phyloP scores from a whole-genome alignment of 92 coral and sea anemone species.

The Zoanthus gigantus region DNA sequence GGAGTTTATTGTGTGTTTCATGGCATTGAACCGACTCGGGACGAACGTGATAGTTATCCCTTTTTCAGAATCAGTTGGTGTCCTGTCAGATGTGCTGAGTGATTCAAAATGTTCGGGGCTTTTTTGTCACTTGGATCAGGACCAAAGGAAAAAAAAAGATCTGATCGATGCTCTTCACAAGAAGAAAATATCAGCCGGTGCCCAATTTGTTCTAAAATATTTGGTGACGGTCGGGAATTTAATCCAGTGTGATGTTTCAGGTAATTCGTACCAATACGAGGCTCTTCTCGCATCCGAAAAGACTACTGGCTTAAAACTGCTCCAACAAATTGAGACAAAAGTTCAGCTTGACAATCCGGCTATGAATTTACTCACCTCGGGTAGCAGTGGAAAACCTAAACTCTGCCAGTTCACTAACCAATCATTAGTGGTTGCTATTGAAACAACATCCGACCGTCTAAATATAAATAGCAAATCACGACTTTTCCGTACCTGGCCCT shows the following conservation, averaged over 20 bases:
- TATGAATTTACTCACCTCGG: constrained; percentile 10
- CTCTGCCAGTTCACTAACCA: constrained; percentile 15
- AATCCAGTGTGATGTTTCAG: background rate
- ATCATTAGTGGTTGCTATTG: background rate
- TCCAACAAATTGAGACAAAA: background rate
- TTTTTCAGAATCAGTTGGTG: background rate
- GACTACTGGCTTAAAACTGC: background rate
- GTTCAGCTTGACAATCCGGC: constrained; percentile 38
- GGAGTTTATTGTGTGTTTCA: constrained; percentile 51
- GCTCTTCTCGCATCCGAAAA: background rate
- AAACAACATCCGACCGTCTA: background rate
- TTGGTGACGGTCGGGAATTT: constrained; percentile 9
- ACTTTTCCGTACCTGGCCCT: background rate
- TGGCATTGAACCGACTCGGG: constrained; percentile 66
- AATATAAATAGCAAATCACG: background rate
- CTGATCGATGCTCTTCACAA: background rate
- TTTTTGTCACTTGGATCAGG: constrained; percentile 15
- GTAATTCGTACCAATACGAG: constrained; percentile 3
- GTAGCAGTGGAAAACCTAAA: constrained; percentile 24
- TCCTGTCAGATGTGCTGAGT: background rate
- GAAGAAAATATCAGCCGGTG: background rate
- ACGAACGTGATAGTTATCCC: constrained; percentile 30
- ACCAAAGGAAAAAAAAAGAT: constrained; percentile 16
- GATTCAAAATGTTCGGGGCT: background rate
- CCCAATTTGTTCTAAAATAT: background rate